Conservation (phyloP, 2,113 vertebrate species). For the Ranitomeya variabilis region DNA sequence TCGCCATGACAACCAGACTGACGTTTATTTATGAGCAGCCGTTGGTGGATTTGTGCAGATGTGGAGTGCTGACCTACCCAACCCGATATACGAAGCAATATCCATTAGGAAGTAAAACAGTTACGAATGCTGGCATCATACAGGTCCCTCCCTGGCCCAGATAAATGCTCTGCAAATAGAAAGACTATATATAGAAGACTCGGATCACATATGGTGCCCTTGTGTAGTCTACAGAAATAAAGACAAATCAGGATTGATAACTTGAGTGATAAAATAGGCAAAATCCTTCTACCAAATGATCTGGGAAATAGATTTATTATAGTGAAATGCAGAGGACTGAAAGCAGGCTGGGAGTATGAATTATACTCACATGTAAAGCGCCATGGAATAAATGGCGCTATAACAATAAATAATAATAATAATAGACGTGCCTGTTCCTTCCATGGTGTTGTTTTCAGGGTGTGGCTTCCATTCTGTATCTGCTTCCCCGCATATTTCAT, state of each 20-base stretch:
- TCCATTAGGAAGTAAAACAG: not conserved
- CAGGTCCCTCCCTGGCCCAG: not conserved
- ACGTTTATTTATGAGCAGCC: not conserved
- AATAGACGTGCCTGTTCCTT: not conserved
- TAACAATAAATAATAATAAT: no score
- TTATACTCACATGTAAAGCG: no score
- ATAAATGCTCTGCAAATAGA: not conserved
- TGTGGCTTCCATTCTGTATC: not conserved
- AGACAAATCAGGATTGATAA: not conserved
- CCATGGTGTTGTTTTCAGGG: not conserved
- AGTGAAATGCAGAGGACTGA: not conserved
- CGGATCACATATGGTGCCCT: no score
- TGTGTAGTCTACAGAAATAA: not conserved
- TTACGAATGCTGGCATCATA: not conserved
- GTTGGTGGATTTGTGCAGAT: not conserved
- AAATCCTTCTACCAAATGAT: not conserved
- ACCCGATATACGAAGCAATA: not conserved
- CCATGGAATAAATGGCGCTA: no score
- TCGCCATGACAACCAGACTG: not conserved
- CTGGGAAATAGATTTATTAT: no score
- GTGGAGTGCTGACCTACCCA: not conserved
- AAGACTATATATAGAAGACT: not conserved
- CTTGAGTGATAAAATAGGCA: not conserved
- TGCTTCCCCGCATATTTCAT: not conserved
- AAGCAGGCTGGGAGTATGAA: not conserved